Percentiles rank a stretch among this genome's conserved stretches.
Conservation (phyloP, 2,797 vertebrate genomes). For the Remorina albescens region DNA sequence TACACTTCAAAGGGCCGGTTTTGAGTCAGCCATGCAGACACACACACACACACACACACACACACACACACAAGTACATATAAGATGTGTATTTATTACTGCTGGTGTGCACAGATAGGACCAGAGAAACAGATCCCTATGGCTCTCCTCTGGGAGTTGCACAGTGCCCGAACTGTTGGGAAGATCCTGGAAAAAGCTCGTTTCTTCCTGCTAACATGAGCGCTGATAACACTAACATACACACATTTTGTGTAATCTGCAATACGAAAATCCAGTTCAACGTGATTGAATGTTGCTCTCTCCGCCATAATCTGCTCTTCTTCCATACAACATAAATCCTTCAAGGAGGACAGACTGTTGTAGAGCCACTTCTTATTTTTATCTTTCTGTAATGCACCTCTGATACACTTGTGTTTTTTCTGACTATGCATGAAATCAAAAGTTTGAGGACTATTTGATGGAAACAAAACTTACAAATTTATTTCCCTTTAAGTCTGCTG, state of each 20-base stretch:
- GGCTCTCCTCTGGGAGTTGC: constrained; percentile 71
- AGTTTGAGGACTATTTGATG: constrained; percentile 12
- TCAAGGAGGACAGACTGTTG: not conserved
- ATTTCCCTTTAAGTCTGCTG: not conserved
- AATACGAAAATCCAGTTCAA: constrained; percentile 7
- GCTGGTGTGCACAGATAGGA: constrained; percentile 61
- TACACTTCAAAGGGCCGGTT: constrained; percentile 89
- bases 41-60: constrained; percentile 35
- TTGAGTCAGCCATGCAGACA: constrained; percentile 76
- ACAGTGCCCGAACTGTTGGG: constrained; percentile 53
- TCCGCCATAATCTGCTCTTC: constrained; percentile 2
- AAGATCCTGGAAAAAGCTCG: constrained; percentile 44
- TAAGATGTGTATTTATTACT: constrained; percentile 71
- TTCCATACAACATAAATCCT: constrained; percentile 13
- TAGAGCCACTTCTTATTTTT: constrained; percentile 1
- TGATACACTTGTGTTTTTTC: not conserved
- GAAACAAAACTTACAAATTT: not conserved
- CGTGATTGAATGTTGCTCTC: constrained; percentile 21
- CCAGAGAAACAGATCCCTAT: constrained; percentile 66
- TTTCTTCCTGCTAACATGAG: constrained; percentile 54
- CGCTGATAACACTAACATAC: constrained; percentile 60
- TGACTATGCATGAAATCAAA: constrained; percentile 5
- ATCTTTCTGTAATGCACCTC: not conserved
- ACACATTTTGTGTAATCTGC: constrained; percentile 1
- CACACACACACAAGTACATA: constrained; percentile 31